Percentiles rank a stretch among this genome's conserved stretches.
Evolutionary conservation across 2,797 vertebrate genomes (phyloP).

Genomic region (Loriculus beryllinus): DNA sequence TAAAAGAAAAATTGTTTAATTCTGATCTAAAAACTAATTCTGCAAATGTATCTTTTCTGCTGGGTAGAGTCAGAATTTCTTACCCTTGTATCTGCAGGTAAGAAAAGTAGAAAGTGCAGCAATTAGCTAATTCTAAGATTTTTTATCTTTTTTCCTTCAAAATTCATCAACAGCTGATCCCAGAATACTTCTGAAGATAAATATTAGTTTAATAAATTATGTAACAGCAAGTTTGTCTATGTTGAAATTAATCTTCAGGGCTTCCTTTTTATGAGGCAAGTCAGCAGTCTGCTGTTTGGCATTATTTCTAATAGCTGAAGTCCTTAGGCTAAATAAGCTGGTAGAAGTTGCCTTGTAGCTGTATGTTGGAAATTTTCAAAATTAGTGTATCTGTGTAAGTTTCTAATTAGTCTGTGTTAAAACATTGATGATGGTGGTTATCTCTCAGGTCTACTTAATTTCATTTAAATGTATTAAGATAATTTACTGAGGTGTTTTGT

Average conservation of each 20-base stretch:
- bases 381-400: neutral
- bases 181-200: constrained; percentile 5
- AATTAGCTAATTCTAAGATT: neutral
- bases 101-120: constrained; percentile 8
- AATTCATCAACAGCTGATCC: constrained; percentile 6
- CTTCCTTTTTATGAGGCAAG: neutral
- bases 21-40: neutral
- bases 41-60: neutral
- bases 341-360: neutral
- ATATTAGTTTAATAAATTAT: neutral
- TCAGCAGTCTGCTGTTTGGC: neutral
- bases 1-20: neutral
- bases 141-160: neutral
- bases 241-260: neutral
- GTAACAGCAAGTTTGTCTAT: neutral
- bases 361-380: neutral
- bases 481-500: neutral
- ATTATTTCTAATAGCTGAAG: neutral
- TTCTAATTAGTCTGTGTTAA: neutral
- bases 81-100: neutral
- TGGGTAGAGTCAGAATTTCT: neutral
- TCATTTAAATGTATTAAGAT: neutral
- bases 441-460: neutral
- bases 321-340: neutral
- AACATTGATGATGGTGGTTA: neutral